Percentiles rank a stretch among this genome's conserved stretches.
phyloP scores from a whole-genome alignment of 2,113 vertebrate genomes.

The Apistogramma diplotaenia region DNA sequence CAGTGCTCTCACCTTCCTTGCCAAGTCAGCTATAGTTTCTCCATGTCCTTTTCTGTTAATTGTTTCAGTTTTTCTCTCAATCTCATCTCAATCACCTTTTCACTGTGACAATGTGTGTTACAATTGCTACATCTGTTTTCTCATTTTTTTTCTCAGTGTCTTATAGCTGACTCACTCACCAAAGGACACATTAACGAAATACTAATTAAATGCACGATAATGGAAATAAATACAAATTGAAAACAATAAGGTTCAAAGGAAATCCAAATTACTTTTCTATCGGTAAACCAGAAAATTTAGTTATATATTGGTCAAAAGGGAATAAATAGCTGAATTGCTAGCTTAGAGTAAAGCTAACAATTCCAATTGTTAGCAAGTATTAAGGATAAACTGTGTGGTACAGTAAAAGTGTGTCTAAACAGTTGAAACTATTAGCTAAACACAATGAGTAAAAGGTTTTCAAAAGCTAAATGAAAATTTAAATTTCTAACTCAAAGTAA shows the following conservation, averaged over 20 bases:
- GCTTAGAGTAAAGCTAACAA: neutral
- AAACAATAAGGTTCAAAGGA: neutral
- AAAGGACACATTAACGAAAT: neutral
- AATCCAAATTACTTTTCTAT: neutral
- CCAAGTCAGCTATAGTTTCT: slow-evolving; percentile 49
- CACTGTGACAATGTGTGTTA: neutral
- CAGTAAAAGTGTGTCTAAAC: neutral
- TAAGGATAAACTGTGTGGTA: neutral
- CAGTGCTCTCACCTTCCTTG: slow-evolving; percentile 59
- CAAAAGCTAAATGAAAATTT: fast-evolving
- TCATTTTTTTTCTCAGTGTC: neutral
- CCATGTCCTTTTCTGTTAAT: slow-evolving; percentile 52
- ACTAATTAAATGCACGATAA: neutral
- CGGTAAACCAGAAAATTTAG: neutral
- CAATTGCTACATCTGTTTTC: neutral
- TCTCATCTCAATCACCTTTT: neutral
- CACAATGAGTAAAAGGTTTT: neutral
- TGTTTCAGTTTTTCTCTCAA: neutral
- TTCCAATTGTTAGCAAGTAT: neutral
- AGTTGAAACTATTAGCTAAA: neutral
- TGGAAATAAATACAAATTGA: neutral
- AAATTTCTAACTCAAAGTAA: neutral
- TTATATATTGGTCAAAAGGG: neutral
- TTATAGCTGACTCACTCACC: neutral
- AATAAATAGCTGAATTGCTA: neutral